Evolutionary conservation across 2,888 invertebrate species (phyloP).

Genomic region (Scrobipalpa costella): DNA sequence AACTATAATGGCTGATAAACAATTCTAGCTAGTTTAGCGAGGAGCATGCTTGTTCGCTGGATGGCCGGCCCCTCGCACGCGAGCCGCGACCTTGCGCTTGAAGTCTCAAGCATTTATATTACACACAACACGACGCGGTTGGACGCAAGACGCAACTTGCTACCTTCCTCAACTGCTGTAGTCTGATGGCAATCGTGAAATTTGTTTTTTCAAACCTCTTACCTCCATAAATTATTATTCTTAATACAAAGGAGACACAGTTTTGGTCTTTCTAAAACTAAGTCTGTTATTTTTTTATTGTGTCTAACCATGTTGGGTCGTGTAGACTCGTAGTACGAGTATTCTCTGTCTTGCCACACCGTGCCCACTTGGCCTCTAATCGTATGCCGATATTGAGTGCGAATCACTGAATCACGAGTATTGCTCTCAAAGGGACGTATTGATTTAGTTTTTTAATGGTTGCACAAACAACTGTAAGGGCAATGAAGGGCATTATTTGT

Average conservation of each 20-base stretch:
- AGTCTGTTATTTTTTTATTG: neutral
- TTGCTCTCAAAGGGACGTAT: neutral
- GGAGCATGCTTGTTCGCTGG: neutral
- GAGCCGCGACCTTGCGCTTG: conserved; percentile 31
- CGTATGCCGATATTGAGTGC: conserved; percentile 1
- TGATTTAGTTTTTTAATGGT: neutral
- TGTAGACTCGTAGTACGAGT: too few species aligned
- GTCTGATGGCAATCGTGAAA: too few species aligned
- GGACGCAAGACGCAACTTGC: too few species aligned
- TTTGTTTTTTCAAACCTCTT: too few species aligned
- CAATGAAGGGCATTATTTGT: neutral
- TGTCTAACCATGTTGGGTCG: neutral
- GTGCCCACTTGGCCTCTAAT: conserved; percentile 18
- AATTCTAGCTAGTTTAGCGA: conserved; percentile 3
- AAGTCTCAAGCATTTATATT: too few species aligned
- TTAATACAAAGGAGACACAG: neutral
- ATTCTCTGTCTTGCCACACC: neutral
- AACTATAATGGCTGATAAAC: conserved; percentile 21
- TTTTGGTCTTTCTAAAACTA: neutral
- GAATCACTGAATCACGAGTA: conserved; percentile 14
- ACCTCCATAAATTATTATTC: too few species aligned
- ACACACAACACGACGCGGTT: neutral
- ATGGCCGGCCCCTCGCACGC: conserved; percentile 19
- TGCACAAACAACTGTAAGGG: neutral
- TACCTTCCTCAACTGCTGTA: too few species aligned